Percentiles rank a stretch among this genome's conserved stretches.
Evolutionary conservation across 2,797 vertebrate species (phyloP).

Genomic region (Cyprinella venusta): DNA sequence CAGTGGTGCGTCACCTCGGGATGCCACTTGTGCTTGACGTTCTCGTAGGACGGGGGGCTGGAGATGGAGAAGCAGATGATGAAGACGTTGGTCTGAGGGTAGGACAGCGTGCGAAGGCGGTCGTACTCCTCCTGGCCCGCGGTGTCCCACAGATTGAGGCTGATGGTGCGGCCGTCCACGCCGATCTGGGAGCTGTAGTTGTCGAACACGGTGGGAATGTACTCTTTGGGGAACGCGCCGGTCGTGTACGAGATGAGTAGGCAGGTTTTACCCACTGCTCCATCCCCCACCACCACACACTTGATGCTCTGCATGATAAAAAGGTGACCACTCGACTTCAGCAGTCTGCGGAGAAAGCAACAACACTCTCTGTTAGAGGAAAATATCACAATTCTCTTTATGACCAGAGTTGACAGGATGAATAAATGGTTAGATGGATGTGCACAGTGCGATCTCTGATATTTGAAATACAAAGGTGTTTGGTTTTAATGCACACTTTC

Average conservation of each 20-base stretch:
- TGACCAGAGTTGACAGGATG: background rate
- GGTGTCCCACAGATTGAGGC: constrained; percentile 86
- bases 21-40: constrained; percentile 84
- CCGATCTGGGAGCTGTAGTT: constrained; percentile 89
- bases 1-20: constrained; percentile 88
- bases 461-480: too few relatives aligned
- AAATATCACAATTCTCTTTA: background rate
- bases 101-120: constrained; percentile 80
- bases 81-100: constrained; percentile 83
- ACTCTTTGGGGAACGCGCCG: constrained; percentile 89
- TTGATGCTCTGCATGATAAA: constrained; percentile 89
- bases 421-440: background rate
- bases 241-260: constrained; percentile 93
- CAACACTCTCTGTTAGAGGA: background rate
- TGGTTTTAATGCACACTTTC: background rate
- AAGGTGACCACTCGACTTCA: constrained; percentile 56
- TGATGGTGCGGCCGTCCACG: constrained; percentile 81
- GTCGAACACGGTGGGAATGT: constrained; percentile 92
- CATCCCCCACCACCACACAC: constrained; percentile 91
- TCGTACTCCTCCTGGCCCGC: constrained; percentile 85
- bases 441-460: too few relatives aligned
- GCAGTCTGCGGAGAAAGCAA: constrained; percentile 47
- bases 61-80: constrained; percentile 85
- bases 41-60: constrained; percentile 80
- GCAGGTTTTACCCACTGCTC: constrained; percentile 91